Conservation (phyloP, 1,140 invertebrate genomes). For the Trinorchestia longiramus region DNA sequence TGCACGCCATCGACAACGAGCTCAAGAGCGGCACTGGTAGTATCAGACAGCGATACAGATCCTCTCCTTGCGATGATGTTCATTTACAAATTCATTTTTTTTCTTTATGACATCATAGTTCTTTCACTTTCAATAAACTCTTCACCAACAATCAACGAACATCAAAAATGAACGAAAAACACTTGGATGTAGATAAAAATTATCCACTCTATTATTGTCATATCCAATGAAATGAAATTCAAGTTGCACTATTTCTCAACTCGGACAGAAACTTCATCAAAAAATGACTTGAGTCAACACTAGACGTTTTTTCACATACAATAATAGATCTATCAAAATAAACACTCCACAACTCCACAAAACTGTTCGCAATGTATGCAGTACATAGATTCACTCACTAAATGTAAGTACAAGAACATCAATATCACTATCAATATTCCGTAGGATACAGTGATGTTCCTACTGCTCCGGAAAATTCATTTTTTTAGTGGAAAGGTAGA, state of each 20-base stretch:
- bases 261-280: constrained; percentile 46
- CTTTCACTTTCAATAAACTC: constrained; percentile 49
- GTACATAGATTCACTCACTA: constrained; percentile 49
- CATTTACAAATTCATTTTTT: not conserved
- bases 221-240: constrained; percentile 46
- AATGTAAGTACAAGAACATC: constrained; percentile 51
- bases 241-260: constrained; percentile 51
- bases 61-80: not conserved
- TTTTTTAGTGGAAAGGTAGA: not conserved
- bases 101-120: constrained; percentile 35
- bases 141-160: constrained; percentile 55
- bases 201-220: constrained; percentile 54
- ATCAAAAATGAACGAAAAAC: constrained; percentile 54
- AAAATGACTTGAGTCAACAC: constrained; percentile 49
- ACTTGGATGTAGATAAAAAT: constrained; percentile 47
- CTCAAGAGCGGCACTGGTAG: not conserved
- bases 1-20: not conserved
- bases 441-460: constrained; percentile 50
- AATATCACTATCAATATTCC: constrained; percentile 45
- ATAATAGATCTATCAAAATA: constrained; percentile 52
- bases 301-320: constrained; percentile 46
- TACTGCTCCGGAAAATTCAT: not conserved
- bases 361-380: constrained; percentile 33
- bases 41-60: not conserved
- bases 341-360: constrained; percentile 52